Evolutionary conservation across 37 sponge, comb jelly and placozoan genomes (phyloP).

Genomic region (Tethya wilhelma): DNA sequence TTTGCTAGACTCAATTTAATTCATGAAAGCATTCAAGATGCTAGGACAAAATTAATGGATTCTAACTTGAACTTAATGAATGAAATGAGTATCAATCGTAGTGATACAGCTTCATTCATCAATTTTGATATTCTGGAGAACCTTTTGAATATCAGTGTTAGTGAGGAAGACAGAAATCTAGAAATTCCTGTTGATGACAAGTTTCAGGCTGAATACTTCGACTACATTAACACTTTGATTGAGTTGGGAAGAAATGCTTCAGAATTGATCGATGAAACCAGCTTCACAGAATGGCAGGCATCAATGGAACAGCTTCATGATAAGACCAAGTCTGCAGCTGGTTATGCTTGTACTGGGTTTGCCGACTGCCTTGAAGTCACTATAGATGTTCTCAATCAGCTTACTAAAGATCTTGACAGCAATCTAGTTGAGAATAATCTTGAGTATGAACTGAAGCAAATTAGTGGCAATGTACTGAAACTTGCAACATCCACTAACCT

Average conservation of each 20-base stretch:
- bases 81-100: background rate
- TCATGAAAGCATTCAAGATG: background rate
- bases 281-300: conserved; percentile 44
- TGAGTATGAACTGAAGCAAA: background rate
- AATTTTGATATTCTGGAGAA: conserved; percentile 8
- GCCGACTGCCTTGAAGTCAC: conserved; percentile 25
- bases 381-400: background rate
- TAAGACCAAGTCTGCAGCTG: conserved; percentile 4
- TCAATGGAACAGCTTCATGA: conserved; percentile 13
- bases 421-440: background rate
- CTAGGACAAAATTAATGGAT: too few relatives aligned
- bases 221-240: background rate
- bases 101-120: too few relatives aligned
- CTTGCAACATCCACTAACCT: background rate
- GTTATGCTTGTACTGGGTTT: conserved; percentile 26
- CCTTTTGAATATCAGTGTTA: conserved; percentile 15
- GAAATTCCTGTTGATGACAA: background rate
- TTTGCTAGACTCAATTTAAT: background rate
- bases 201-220: background rate
- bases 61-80: too few relatives aligned
- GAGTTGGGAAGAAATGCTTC: background rate
- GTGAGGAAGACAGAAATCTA: background rate
- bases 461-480: background rate
- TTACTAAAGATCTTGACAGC: background rate
- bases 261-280: background rate